These are phyloP conservation scores for Taurulus bubalis DNA, from an alignment of 2,113 vertebrate genomes.

Conservation along the genomic window DNA sequence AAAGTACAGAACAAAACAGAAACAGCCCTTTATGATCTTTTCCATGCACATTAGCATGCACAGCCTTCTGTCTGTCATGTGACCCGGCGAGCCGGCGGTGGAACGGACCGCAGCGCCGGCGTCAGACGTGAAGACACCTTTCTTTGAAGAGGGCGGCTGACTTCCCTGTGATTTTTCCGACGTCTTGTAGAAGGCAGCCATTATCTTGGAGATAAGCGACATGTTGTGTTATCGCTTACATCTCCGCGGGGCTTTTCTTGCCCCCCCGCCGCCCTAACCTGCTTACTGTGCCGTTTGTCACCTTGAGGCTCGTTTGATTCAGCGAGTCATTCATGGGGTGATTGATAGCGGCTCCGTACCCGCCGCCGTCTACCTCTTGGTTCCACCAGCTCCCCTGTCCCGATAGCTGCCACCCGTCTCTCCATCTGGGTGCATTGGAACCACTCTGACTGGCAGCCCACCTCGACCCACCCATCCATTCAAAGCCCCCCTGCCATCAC, in stretches of 20 bases:
- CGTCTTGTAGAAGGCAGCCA: not conserved
- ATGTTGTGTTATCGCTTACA: constrained; percentile 13
- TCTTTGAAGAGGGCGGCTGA: not conserved
- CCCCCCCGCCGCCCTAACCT: not conserved
- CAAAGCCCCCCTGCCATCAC: constrained; percentile 20
- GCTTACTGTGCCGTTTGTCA: constrained; percentile 24
- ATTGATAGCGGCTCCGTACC: constrained; percentile 16
- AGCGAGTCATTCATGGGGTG: constrained; percentile 44
- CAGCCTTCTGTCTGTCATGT: no score
- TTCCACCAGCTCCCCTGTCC: constrained; percentile 50
- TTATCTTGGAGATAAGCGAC: not conserved
- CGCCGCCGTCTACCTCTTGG: constrained; percentile 1
- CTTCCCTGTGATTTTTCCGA: not conserved
- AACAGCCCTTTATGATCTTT: no score
- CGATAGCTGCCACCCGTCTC: constrained; percentile 37
- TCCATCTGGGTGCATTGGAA: constrained; percentile 25
- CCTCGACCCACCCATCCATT: constrained; percentile 21
- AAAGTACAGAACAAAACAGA: no score
- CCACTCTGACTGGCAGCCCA: constrained; percentile 43
- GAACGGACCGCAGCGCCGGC: no score
- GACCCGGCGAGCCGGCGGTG: no score
- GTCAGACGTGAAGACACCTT: not conserved
- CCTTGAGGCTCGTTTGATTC: constrained; percentile 32
- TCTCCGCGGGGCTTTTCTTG: constrained; percentile 1
- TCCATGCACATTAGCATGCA: no score